These are phyloP conservation scores for Eclectus roratus DNA, from an alignment of 2,113 vertebrate species.

Conservation along the genomic window DNA sequence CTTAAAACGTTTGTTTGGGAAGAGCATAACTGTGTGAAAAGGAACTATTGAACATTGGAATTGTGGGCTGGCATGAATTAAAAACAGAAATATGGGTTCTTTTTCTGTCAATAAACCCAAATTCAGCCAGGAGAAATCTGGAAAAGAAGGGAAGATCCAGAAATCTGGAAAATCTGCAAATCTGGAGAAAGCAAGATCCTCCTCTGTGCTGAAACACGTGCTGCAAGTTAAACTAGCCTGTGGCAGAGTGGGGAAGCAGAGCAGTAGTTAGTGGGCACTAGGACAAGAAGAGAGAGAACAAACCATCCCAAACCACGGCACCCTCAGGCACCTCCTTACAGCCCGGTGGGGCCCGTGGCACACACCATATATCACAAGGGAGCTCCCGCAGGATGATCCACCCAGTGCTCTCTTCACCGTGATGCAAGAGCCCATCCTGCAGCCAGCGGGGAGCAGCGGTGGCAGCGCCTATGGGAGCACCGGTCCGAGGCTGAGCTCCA, in stretches of 20 bases:
- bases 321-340: neutral
- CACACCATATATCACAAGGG: slow-evolving; percentile 38
- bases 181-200: neutral
- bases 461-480: slow-evolving; percentile 78
- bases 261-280: slow-evolving; percentile 22
- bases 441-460: neutral
- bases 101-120: slow-evolving; percentile 3
- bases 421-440: neutral
- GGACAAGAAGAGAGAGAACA: slow-evolving; percentile 16
- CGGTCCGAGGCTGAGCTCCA: slow-evolving; percentile 92
- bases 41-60: neutral
- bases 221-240: slow-evolving; percentile 21
- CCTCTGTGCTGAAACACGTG: neutral
- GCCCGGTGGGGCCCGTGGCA: neutral
- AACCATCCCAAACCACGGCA: neutral
- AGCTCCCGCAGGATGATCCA: slow-evolving; percentile 25
- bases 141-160: too few relatives aligned
- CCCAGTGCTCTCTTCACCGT: neutral
- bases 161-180: neutral
- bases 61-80: neutral
- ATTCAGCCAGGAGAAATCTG: neutral
- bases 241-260: slow-evolving; percentile 1
- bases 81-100: neutral
- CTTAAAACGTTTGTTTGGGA: neutral
- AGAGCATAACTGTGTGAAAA: neutral